Evolutionary conservation across 2,113 vertebrate species (phyloP), one percentile per base, ranked within the genome.

Genomic region (Cynoglossus semilaevis): DNA sequence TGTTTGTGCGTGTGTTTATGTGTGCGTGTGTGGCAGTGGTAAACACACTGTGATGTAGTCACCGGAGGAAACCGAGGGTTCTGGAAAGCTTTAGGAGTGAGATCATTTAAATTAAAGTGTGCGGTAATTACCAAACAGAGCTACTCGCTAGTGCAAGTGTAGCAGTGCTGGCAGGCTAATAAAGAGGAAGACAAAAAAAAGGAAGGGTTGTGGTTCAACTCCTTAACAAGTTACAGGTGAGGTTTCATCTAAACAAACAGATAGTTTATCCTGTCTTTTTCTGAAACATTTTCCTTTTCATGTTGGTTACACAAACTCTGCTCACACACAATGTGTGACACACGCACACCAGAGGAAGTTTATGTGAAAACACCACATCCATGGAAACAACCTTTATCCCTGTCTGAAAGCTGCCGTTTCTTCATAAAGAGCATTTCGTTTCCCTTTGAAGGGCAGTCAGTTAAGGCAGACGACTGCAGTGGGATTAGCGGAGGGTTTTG

Each of bases 91-190:
- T 61, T 64, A 74, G 70, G 58, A 78, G 79, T 86, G 75, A 89
- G 83, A 70, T 90, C 87, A 85, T 59, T 63, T 61, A 58, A 83
- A 80, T 73, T 80, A 85, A 80, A 80, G 77, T 51, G 38, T 35
- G 44, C 70, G 74, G 73, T 68, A 84, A 82, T 87, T 81, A 86
- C 61, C 59, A 55, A 83, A 82, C 63, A 51, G 58, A 29, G 65
- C 51, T 57, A 65, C 44, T 70, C 55, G 8, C 69, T 58, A 63
- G 72, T 42, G 59, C 55, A 64, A 72, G 77, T 55, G 61, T 70
- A 80, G 72, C 63, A 66, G 58, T 62, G 67, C 75, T 67, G 77
- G 63, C 49, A 45, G 56, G 52, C 71, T 42, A 76, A 79, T 55
- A 36, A 55, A 57, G 56, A 72, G 52, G 51, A 12, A 60, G 49